These are phyloP conservation scores for Tarsius wallacei DNA, from an alignment of 2,797 vertebrate genomes.

Conservation along the genomic window DNA sequence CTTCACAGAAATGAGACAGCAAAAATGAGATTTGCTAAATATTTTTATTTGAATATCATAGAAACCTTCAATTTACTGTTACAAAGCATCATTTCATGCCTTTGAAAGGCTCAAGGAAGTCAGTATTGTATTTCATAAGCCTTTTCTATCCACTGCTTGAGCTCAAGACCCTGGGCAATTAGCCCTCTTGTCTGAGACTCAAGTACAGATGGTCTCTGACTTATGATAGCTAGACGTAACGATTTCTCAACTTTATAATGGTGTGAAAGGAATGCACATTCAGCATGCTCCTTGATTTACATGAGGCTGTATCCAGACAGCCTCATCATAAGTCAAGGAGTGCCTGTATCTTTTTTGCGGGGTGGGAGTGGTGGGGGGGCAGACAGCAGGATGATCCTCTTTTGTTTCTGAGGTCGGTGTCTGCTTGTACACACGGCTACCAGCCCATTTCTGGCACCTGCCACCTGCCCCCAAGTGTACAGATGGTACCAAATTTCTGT, in stretches of 20 bases:
- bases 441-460: background rate
- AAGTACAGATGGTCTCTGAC: background rate
- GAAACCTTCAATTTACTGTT: background rate
- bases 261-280: background rate
- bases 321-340: background rate
- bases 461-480: background rate
- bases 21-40: background rate
- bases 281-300: too few species aligned
- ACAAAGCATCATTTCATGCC: background rate
- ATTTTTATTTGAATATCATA: conserved; percentile 43
- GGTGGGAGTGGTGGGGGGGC: too few species aligned
- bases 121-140: background rate
- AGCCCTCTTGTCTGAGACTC: background rate
- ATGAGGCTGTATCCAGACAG: background rate
- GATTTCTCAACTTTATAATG: background rate
- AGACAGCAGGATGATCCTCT: background rate
- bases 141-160: background rate
- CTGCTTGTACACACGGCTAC: background rate
- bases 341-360: background rate
- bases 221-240: background rate
- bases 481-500: background rate
- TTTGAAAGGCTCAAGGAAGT: background rate
- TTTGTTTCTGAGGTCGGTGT: background rate
- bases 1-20: conserved; percentile 13
- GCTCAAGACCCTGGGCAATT: background rate